Conservation (phyloP, 2,797 vertebrate species). For the Oreonectes daqikongensis region DNA sequence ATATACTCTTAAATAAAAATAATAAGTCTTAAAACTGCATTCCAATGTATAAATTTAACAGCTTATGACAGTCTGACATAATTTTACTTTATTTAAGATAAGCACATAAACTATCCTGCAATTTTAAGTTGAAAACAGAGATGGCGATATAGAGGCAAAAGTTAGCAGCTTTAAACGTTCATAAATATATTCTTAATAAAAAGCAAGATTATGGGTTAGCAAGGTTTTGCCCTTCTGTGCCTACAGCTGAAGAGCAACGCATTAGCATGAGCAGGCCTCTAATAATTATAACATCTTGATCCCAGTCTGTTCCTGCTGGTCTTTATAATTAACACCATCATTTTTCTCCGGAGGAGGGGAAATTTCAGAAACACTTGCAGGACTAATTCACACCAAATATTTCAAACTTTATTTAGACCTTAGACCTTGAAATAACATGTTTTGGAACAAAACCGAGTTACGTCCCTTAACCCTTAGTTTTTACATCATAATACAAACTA, state of each 20-base stretch:
- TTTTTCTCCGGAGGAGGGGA: constrained; percentile 70
- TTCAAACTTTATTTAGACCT: background rate
- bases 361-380: constrained; percentile 66
- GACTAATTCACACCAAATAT: constrained; percentile 68
- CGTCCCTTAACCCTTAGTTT: background rate
- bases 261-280: constrained; percentile 77
- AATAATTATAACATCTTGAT: constrained; percentile 82
- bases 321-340: constrained; percentile 83
- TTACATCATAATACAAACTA: background rate
- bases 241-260: constrained; percentile 67
- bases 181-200: background rate
- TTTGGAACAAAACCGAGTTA: background rate
- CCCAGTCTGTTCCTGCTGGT: constrained; percentile 80
- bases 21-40: too few relatives aligned
- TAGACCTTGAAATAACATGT: background rate
- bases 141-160: background rate
- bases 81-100: too few relatives aligned
- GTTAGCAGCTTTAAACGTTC: too few relatives aligned
- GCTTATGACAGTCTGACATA: too few relatives aligned
- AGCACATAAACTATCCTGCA: too few relatives aligned
- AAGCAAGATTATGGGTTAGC: constrained; percentile 56
- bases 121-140: too few relatives aligned
- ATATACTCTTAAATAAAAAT: too few relatives aligned
- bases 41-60: too few relatives aligned
- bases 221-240: constrained; percentile 60